Conservation (phyloP, 30 jellyfish, hydroid and myxozoan genomes). For the Hydra vulgaris region DNA sequence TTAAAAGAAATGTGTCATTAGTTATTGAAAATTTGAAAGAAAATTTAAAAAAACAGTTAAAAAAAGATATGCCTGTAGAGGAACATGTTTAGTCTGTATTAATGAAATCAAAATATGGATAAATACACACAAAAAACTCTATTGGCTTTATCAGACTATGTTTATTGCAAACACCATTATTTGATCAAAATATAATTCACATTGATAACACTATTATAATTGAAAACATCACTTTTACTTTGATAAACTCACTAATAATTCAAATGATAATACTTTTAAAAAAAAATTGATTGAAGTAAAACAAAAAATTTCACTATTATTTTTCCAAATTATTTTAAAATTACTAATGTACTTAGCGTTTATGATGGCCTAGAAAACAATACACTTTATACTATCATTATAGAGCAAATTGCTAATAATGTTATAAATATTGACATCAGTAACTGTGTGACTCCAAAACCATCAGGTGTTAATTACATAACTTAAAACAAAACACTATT, state of each 20-base stretch:
- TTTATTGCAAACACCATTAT: constrained; percentile 2
- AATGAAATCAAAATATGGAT: background rate
- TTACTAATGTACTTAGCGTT: background rate
- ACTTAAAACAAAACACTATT: background rate
- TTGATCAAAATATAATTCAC: background rate
- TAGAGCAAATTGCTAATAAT: background rate
- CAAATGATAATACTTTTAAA: too few species aligned
- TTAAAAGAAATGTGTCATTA: background rate
- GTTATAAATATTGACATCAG: too few species aligned
- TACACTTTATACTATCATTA: background rate
- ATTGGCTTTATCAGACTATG: background rate
- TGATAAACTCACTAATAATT: too few species aligned
- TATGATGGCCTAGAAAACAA: background rate
- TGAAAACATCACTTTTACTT: too few species aligned
- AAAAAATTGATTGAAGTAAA: background rate
- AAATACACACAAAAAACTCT: background rate
- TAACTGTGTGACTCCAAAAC: constrained; percentile 2
- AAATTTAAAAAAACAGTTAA: too few species aligned
- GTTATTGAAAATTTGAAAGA: background rate
- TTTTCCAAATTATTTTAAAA: background rate
- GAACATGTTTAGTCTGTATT: constrained; percentile 2
- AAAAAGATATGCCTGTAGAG: constrained; percentile 2
- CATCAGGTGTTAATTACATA: background rate
- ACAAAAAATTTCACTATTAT: background rate
- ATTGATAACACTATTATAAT: too few species aligned